Conservation (phyloP, 2,888 invertebrate species). For the Blastobasis adustella region DNA sequence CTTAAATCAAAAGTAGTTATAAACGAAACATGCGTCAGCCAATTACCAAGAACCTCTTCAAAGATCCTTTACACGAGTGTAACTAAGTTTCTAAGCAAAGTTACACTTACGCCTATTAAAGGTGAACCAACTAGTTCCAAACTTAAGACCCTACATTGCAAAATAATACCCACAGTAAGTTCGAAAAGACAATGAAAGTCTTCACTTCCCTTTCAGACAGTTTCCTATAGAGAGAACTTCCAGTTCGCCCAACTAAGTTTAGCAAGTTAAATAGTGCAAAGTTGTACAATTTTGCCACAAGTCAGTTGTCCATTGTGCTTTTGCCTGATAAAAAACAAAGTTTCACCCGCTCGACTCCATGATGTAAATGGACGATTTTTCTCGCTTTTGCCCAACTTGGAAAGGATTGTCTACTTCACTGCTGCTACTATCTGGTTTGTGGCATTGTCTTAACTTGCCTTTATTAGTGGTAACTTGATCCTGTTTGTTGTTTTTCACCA, state of each 20-base stretch:
- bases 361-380: too few species aligned
- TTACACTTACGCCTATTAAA: slow-evolving; percentile 15
- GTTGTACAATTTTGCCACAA: slow-evolving; percentile 53
- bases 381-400: neutral
- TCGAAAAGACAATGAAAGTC: slow-evolving; percentile 36
- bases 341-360: slow-evolving; percentile 5
- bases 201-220: slow-evolving; percentile 28
- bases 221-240: slow-evolving; percentile 31
- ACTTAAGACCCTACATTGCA: slow-evolving; percentile 19
- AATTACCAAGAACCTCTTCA: too few species aligned
- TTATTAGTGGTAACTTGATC: neutral
- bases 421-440: neutral
- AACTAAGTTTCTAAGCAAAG: too few species aligned
- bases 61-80: too few species aligned
- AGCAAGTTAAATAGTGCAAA: slow-evolving; percentile 56
- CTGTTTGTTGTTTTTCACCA: too few species aligned
- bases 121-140: slow-evolving; percentile 20
- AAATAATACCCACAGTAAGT: slow-evolving; percentile 24
- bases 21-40: too few species aligned
- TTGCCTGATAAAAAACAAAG: slow-evolving; percentile 32
- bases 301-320: slow-evolving; percentile 36
- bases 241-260: slow-evolving; percentile 29
- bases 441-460: neutral
- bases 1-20: too few species aligned
- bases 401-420: neutral